Conservation (phyloP, 2,113 vertebrate species). For the Callionymus lyra region DNA sequence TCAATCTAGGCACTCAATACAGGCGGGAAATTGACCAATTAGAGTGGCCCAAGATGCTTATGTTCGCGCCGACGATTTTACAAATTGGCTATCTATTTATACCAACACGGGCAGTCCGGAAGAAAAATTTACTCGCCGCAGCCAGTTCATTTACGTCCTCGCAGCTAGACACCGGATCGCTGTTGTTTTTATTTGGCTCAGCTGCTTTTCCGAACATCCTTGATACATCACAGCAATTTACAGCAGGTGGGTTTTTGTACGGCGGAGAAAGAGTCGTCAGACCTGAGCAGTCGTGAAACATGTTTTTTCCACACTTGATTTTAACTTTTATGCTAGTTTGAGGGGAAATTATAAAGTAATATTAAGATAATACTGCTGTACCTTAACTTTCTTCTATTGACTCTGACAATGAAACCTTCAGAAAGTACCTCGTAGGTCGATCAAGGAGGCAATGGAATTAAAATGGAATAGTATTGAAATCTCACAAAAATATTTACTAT, state of each 20-base stretch:
- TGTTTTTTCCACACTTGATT: neutral
- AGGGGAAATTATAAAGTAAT: too few relatives aligned
- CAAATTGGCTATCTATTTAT: conserved; percentile 78
- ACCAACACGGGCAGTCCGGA: conserved; percentile 49
- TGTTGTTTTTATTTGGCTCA: conserved; percentile 31
- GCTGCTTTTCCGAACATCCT: conserved; percentile 45
- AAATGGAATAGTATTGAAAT: too few relatives aligned
- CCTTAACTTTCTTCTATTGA: too few relatives aligned
- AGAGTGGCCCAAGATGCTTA: conserved; percentile 75
- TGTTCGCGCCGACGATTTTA: conserved; percentile 73
- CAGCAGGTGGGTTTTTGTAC: too few relatives aligned
- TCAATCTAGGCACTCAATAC: conserved; percentile 76
- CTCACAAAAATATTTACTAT: too few relatives aligned
- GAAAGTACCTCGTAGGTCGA: too few relatives aligned
- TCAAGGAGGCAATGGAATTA: too few relatives aligned
- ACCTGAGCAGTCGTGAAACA: conserved; percentile 19
- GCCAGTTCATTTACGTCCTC: conserved; percentile 51
- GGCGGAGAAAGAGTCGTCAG: conserved; percentile 9
- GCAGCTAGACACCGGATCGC: conserved; percentile 17
- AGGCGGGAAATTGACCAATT: conserved; percentile 79
- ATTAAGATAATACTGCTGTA: too few relatives aligned
- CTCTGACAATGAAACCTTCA: too few relatives aligned
- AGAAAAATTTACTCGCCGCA: conserved; percentile 58
- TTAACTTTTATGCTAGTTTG: too few relatives aligned
- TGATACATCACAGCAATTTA: conserved; percentile 19